Evolutionary conservation across 2,888 invertebrate genomes (phyloP).

Genomic region (Odontomyia ornata): DNA sequence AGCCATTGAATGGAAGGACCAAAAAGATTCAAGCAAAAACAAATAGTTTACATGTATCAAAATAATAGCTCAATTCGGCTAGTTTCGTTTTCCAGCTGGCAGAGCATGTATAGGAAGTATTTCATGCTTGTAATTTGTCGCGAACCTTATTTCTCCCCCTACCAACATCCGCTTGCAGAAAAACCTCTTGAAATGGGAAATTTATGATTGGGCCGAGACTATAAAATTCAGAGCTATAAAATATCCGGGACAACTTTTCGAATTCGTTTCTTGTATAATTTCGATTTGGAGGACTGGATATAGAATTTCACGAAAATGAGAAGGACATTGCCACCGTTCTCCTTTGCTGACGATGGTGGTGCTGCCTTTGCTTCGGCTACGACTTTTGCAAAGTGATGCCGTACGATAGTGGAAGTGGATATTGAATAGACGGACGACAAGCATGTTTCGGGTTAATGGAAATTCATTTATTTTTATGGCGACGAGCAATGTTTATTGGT

Average conservation of each 20-base stretch:
- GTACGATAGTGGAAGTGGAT: neutral
- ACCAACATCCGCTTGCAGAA: neutral
- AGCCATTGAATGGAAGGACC: too few relatives aligned
- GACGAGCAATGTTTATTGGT: slow-evolving; percentile 18
- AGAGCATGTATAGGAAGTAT: too few relatives aligned
- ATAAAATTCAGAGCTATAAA: slow-evolving; percentile 34
- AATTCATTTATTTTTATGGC: slow-evolving; percentile 44
- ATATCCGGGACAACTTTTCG: slow-evolving; percentile 25
- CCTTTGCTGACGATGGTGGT: too few relatives aligned
- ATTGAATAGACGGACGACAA: neutral
- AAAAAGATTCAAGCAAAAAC: too few relatives aligned
- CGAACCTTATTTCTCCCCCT: too few relatives aligned
- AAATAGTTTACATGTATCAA: too few relatives aligned
- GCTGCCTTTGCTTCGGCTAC: too few relatives aligned
- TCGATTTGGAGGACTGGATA: slow-evolving; percentile 30
- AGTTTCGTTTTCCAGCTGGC: too few relatives aligned
- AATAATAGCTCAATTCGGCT: too few relatives aligned
- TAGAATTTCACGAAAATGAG: slow-evolving; percentile 13
- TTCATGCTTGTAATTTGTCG: too few relatives aligned
- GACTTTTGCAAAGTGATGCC: neutral
- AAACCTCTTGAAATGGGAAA: neutral
- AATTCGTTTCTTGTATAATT: slow-evolving; percentile 24
- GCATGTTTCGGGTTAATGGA: slow-evolving; percentile 32
- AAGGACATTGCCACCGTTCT: slow-evolving; percentile 18
- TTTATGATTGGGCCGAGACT: slow-evolving; percentile 29